Percentiles rank a stretch among this genome's conserved stretches.
Evolutionary conservation across 2,888 invertebrate species (phyloP).

Genomic region (Magallana nippona): DNA sequence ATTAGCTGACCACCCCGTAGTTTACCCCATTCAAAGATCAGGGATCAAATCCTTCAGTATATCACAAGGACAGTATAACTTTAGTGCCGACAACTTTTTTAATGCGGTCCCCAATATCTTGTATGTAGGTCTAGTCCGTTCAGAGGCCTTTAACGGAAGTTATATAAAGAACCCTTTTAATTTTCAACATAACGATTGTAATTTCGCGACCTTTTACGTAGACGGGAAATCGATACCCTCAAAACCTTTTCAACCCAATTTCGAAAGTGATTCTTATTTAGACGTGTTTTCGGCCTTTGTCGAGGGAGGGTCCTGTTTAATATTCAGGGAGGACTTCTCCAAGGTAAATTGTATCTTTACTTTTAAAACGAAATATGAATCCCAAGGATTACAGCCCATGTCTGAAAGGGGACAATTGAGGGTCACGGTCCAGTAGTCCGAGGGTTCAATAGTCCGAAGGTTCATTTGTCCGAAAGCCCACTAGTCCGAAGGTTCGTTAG

Average conservation of each 20-base stretch:
- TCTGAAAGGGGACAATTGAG: constrained; percentile 2
- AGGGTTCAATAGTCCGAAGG: too few relatives aligned
- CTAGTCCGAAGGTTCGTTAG: too few relatives aligned
- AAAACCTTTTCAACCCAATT: constrained; percentile 12
- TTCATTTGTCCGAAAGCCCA: too few relatives aligned
- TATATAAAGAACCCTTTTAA: constrained; percentile 13
- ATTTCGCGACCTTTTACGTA: constrained; percentile 3
- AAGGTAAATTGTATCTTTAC: constrained; percentile 1
- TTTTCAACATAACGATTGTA: constrained; percentile 30
- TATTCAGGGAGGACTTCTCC: neutral
- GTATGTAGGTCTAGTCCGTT: too few relatives aligned
- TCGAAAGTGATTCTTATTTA: neutral
- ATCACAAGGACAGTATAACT: too few relatives aligned
- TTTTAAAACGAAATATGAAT: neutral
- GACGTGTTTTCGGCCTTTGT: neutral
- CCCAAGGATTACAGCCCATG: neutral
- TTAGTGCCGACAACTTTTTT: too few relatives aligned
- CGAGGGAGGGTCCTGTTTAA: neutral
- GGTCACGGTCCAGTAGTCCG: too few relatives aligned
- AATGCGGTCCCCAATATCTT: too few relatives aligned
- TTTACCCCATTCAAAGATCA: constrained; percentile 14
- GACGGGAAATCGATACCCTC: constrained; percentile 14
- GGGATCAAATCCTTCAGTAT: neutral
- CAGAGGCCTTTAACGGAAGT: too few relatives aligned
- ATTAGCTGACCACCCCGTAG: neutral